Conservation (phyloP, 1,140 invertebrate species). For the Bombus fervidus region DNA sequence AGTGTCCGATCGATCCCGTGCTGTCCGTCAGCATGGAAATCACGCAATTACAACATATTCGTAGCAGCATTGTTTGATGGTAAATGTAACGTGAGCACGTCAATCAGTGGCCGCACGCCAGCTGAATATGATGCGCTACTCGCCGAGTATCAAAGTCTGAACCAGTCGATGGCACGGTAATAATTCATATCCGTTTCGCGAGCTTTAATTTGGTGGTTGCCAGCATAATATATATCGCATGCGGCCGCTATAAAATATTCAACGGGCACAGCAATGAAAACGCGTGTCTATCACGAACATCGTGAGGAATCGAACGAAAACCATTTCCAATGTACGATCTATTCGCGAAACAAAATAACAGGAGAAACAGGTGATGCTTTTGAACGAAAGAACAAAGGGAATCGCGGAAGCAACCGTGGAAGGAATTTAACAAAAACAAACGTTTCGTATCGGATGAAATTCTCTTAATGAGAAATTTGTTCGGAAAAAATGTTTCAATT, state of each 20-base stretch:
- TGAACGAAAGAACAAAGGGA: no score
- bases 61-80: slow-evolving; percentile 18
- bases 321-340: neutral
- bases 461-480: neutral
- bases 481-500: no score
- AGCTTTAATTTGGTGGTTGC: slow-evolving; percentile 31
- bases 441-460: neutral
- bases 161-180: slow-evolving; percentile 9
- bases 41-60: slow-evolving; percentile 13
- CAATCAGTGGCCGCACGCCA: neutral
- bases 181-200: slow-evolving; percentile 31
- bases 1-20: neutral
- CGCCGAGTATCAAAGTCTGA: neutral
- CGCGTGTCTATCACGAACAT: neutral
- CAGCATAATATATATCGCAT: neutral
- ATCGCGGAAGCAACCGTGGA: neutral
- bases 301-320: slow-evolving; percentile 13
- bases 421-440: neutral
- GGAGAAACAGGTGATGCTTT: neutral
- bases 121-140: neutral
- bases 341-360: neutral
- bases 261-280: neutral
- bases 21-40: neutral
- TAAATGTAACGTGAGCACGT: slow-evolving; percentile 16
- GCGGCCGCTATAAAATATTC: slow-evolving; percentile 18